These are phyloP conservation scores for Lateolabrax maculatus DNA, from an alignment of 2,797 vertebrate species.

Conservation along the genomic window DNA sequence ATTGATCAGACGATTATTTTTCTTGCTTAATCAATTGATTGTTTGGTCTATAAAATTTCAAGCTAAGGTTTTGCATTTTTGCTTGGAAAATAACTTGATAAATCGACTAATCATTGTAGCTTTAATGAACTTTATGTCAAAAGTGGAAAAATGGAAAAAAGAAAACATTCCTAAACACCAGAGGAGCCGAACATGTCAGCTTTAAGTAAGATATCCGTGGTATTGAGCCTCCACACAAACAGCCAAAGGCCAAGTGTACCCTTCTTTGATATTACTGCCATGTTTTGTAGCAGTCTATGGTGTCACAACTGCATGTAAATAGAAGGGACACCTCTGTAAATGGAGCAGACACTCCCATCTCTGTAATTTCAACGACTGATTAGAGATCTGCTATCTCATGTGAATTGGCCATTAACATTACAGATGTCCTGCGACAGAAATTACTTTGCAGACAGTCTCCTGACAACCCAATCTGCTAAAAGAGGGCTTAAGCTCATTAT, in stretches of 20 bases:
- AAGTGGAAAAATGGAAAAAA: not conserved
- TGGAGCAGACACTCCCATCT: slow-evolving; percentile 52
- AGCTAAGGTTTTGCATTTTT: not conserved
- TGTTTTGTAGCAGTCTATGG: not conserved
- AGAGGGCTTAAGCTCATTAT: slow-evolving; percentile 31
- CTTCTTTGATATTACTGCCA: not conserved
- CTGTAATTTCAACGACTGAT: slow-evolving; percentile 62
- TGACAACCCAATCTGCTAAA: slow-evolving; percentile 32
- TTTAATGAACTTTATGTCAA: not conserved
- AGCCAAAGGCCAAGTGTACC: too few relatives aligned
- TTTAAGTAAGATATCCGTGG: not conserved
- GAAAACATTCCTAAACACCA: not conserved
- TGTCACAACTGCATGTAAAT: slow-evolving; percentile 21
- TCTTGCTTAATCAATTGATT: not conserved
- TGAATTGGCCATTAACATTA: slow-evolving; percentile 63
- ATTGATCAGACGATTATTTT: not conserved
- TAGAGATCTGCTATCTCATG: slow-evolving; percentile 55
- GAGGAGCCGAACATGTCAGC: not conserved
- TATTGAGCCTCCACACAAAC: not conserved
- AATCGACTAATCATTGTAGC: not conserved
- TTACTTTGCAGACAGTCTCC: slow-evolving; percentile 40
- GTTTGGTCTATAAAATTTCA: not conserved
- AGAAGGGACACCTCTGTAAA: slow-evolving; percentile 44
- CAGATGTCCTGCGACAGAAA: slow-evolving; percentile 53
- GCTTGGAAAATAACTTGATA: not conserved